Percentiles rank a stretch among this genome's conserved stretches.
These are phyloP conservation scores for Colletes gigas DNA, from an alignment of 1,140 invertebrate genomes.

Conservation along the genomic window DNA sequence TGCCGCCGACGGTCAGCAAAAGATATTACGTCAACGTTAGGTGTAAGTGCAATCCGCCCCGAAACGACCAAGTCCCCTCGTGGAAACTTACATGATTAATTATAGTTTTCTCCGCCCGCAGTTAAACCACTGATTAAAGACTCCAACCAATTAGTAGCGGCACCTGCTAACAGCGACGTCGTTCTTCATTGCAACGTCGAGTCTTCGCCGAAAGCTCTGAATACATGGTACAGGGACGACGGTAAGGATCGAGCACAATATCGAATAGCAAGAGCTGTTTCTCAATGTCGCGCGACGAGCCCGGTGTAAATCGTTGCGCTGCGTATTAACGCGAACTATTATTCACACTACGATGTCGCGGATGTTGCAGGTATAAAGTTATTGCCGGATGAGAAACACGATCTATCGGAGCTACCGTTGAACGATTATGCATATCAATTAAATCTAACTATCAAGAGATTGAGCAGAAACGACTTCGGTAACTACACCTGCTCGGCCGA, in stretches of 20 bases:
- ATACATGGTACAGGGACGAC: constrained; percentile 90
- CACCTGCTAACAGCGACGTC: constrained; percentile 89
- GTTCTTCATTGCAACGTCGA: constrained; percentile 90
- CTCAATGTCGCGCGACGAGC: neutral
- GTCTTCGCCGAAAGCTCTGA: constrained; percentile 91
- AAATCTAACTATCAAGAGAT: constrained; percentile 88
- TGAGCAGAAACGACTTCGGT: constrained; percentile 87
- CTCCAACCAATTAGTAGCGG: constrained; percentile 89
- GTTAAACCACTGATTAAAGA: constrained; percentile 92
- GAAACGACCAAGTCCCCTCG: neutral
- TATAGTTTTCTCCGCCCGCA: constrained; percentile 79
- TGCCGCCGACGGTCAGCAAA: constrained; percentile 92
- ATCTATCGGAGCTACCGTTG: constrained; percentile 84
- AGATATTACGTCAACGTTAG: constrained; percentile 90
- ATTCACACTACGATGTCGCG: neutral
- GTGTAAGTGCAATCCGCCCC: constrained; percentile 84
- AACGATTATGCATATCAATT: constrained; percentile 88
- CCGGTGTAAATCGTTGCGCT: neutral
- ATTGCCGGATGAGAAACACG: constrained; percentile 85
- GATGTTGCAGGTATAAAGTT: constrained; percentile 84
- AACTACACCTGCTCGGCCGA: constrained; percentile 88
- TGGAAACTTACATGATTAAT: constrained; percentile 47
- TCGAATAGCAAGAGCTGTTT: constrained; percentile 13
- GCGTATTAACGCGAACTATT: neutral
- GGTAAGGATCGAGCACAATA: constrained; percentile 80